A percentile compares a stretch with the other conserved stretches of the same genome.
These are phyloP conservation scores for Linnaemya vulpina DNA, from an alignment of 2,888 invertebrate species.

Conservation along the genomic window DNA sequence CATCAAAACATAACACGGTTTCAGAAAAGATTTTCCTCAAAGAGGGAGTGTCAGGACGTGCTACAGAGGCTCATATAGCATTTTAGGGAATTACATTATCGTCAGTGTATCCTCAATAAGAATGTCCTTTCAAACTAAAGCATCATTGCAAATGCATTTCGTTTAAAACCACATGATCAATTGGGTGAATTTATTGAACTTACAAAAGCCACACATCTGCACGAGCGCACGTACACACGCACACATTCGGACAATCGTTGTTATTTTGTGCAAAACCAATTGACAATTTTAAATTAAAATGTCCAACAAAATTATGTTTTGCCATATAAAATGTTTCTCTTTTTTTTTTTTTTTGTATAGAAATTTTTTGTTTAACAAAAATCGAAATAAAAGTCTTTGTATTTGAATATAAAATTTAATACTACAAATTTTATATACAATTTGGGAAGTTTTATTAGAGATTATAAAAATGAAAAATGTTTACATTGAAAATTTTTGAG, in stretches of 20 bases:
- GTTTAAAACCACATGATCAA: too few species aligned
- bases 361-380: constrained; percentile 12
- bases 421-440: constrained; percentile 60
- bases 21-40: too few species aligned
- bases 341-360: constrained; percentile 26
- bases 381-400: constrained; percentile 33
- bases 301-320: constrained; percentile 72
- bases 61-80: too few species aligned
- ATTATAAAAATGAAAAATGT: neutral
- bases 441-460: constrained; percentile 29
- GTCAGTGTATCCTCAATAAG: too few species aligned
- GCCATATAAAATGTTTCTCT: constrained; percentile 28
- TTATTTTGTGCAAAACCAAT: constrained; percentile 68
- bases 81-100: too few species aligned
- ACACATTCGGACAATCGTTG: neutral
- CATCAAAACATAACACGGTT: too few species aligned
- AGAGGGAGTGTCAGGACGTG: too few species aligned
- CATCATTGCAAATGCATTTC: too few species aligned
- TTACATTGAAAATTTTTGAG: constrained; percentile 52
- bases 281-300: constrained; percentile 74
- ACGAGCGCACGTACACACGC: neutral
- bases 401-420: constrained; percentile 54
- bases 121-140: too few species aligned
- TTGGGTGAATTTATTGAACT: neutral
- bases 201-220: neutral